phyloP scores from a whole-genome alignment of 2,888 invertebrate species.

The Platycheirus rosarum region DNA sequence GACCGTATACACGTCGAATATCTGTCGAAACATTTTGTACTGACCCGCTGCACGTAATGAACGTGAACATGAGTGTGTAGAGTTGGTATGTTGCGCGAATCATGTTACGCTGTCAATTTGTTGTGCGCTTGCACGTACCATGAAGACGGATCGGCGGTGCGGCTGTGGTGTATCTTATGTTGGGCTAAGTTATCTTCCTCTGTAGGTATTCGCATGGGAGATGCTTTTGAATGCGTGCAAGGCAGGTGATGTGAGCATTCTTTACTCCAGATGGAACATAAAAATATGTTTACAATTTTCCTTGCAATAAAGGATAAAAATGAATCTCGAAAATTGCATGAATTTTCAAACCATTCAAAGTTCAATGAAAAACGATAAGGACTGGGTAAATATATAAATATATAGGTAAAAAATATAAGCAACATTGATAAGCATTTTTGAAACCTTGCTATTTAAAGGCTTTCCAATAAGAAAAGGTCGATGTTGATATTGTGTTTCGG shows the following conservation, averaged over 20 bases:
- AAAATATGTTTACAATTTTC: slow-evolving; percentile 5
- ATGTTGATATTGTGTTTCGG: too few species aligned
- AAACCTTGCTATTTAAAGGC: too few species aligned
- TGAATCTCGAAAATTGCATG: too few species aligned
- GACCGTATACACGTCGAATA: slow-evolving; percentile 63
- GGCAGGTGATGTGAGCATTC: slow-evolving; percentile 65
- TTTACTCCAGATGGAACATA: slow-evolving; percentile 31
- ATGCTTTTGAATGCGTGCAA: slow-evolving; percentile 60
- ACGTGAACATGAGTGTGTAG: slow-evolving; percentile 70
- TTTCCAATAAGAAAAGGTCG: too few species aligned
- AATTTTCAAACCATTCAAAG: too few species aligned
- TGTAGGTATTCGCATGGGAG: slow-evolving; percentile 36
- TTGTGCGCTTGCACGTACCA: slow-evolving; percentile 71
- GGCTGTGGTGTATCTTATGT: slow-evolving; percentile 3
- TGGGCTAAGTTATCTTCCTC: background rate
- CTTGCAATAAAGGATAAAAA: background rate
- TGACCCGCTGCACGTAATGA: slow-evolving; percentile 74
- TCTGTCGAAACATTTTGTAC: slow-evolving; percentile 73
- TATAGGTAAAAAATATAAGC: too few species aligned
- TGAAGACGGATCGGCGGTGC: slow-evolving; percentile 39
- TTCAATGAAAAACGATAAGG: too few species aligned
- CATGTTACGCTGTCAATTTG: slow-evolving; percentile 74
- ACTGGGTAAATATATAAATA: too few species aligned
- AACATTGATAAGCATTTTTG: too few species aligned
- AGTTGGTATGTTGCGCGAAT: slow-evolving; percentile 68